phyloP scores from a whole-genome alignment of 2,113 vertebrate species.

The Oxygymnocypris stewartii region DNA sequence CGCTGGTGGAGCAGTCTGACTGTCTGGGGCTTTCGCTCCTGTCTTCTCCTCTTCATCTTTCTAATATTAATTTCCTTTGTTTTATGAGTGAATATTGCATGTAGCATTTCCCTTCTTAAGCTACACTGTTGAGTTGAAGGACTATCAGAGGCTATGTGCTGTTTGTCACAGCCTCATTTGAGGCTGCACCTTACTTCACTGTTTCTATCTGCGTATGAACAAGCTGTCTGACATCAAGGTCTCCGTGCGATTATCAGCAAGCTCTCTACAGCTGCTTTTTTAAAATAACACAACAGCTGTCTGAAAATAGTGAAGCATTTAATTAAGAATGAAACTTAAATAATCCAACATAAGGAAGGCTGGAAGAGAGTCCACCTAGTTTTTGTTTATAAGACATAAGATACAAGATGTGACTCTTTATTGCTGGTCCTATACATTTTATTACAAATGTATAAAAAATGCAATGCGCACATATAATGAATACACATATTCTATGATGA shows the following conservation, averaged over 20 bases:
- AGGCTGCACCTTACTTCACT: background rate
- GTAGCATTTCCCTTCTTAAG: slow-evolving; percentile 26
- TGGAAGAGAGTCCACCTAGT: background rate
- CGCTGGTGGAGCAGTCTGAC: slow-evolving; percentile 60
- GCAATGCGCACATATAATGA: too few species aligned
- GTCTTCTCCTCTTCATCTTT: slow-evolving; percentile 41
- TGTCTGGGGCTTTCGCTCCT: slow-evolving; percentile 32
- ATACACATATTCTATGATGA: too few species aligned
- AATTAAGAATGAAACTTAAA: background rate
- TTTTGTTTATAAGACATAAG: background rate
- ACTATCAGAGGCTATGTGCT: background rate
- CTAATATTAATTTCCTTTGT: slow-evolving; percentile 52
- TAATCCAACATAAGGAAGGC: background rate
- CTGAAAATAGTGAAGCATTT: too few species aligned
- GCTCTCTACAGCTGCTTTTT: too few species aligned
- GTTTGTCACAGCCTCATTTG: background rate
- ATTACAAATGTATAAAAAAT: background rate
- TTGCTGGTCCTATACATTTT: background rate
- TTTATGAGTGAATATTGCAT: slow-evolving; percentile 23
- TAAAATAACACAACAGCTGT: background rate
- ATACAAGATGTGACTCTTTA: background rate
- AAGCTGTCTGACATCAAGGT: background rate
- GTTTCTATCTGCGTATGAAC: background rate
- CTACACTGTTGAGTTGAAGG: slow-evolving; percentile 4
- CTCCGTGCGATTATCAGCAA: background rate